phyloP scores from a whole-genome alignment of 2,888 invertebrate species.

The Cheilosia grossa region DNA sequence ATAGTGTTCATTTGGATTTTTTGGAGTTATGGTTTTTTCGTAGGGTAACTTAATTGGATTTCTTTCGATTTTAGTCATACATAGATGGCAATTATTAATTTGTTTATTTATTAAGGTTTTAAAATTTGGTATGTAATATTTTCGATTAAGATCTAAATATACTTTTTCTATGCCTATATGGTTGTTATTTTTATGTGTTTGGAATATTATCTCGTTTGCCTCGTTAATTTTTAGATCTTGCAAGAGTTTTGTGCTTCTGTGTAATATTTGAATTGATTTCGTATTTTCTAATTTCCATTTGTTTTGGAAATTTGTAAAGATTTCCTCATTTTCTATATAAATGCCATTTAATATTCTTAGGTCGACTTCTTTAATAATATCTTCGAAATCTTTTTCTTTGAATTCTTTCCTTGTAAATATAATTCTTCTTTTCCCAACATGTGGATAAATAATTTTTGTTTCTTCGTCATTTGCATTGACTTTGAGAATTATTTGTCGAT shows the following conservation, averaged over 20 bases:
- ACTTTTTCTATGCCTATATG: conserved; percentile 15
- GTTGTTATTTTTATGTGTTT: conserved; percentile 8
- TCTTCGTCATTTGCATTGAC: no score
- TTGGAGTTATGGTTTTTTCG: conserved; percentile 29
- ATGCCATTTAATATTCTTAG: no score
- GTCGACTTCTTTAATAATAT: no score
- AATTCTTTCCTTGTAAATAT: no score
- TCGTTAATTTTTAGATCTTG: not conserved
- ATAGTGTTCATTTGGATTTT: conserved; percentile 20
- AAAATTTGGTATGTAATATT: conserved; percentile 22
- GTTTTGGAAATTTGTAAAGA: no score
- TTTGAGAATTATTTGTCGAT: no score
- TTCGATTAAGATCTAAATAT: not conserved
- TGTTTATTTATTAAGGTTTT: conserved; percentile 14
- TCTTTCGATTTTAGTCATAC: conserved; percentile 1
- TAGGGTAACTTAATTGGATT: conserved; percentile 21
- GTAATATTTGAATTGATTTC: no score
- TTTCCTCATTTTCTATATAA: no score
- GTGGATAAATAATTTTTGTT: no score
- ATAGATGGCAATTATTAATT: conserved; percentile 1
- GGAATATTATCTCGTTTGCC: conserved; percentile 6
- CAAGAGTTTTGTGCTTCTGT: not conserved
- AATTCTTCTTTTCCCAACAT: no score
- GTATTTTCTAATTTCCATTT: no score
- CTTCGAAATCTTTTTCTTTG: no score